phyloP scores from a whole-genome alignment of 2,888 invertebrate species.

The Epiblema foenella region DNA sequence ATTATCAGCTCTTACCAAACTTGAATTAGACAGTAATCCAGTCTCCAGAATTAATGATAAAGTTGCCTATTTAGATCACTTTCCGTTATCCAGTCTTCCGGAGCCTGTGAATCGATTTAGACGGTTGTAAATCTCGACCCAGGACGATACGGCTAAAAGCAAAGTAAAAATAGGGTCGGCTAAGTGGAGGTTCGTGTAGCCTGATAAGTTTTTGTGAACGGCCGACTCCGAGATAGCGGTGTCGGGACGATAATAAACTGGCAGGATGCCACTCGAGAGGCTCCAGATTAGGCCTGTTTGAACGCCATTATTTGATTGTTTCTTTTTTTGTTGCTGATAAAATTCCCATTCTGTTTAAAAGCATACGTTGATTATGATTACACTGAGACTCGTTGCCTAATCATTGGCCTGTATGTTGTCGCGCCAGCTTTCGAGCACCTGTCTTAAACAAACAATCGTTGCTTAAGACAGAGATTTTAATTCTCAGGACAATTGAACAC shows the following conservation, averaged over 20 bases:
- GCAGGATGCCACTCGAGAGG: slow-evolving; percentile 69
- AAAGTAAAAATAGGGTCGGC: slow-evolving; percentile 76
- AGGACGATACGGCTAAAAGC: slow-evolving; percentile 81
- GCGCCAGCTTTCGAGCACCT: slow-evolving; percentile 76
- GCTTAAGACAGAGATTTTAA: slow-evolving; percentile 50
- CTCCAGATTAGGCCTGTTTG: slow-evolving; percentile 70
- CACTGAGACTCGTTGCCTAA: slow-evolving; percentile 56
- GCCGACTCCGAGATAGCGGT: slow-evolving; percentile 75
- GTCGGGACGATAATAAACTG: slow-evolving; percentile 72
- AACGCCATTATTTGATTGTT: slow-evolving; percentile 63
- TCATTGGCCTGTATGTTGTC: slow-evolving; percentile 80
- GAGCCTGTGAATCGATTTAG: slow-evolving; percentile 74
- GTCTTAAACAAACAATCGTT: slow-evolving; percentile 64
- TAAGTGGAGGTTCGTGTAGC: slow-evolving; percentile 81
- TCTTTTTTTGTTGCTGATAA: slow-evolving; percentile 53
- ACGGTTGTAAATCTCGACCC: slow-evolving; percentile 77
- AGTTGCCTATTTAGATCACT: slow-evolving; percentile 67
- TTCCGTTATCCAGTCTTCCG: slow-evolving; percentile 79
- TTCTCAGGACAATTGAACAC: slow-evolving; percentile 58
- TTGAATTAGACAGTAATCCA: slow-evolving; percentile 64
- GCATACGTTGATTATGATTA: slow-evolving; percentile 43
- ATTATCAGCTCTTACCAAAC: slow-evolving; percentile 52
- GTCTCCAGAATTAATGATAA: slow-evolving; percentile 61
- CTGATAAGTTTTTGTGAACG: slow-evolving; percentile 78
- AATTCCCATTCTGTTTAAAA: slow-evolving; percentile 32